Conservation (phyloP, 2,797 vertebrate genomes). For the Sciurus vulgaris region DNA sequence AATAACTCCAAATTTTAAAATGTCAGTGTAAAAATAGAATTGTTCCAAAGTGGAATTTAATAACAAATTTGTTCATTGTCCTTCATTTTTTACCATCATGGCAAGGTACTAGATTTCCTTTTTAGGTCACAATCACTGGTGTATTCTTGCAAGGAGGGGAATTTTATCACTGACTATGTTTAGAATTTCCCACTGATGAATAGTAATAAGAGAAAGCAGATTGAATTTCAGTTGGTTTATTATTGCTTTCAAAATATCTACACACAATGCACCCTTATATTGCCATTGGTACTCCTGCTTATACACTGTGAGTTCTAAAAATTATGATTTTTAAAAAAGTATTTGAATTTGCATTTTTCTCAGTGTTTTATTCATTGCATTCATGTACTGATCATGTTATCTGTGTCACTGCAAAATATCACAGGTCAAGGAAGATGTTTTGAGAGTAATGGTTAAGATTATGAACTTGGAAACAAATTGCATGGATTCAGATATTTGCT, state of each 20-base stretch:
- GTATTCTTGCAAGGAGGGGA: fast-evolving
- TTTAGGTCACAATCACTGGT: background rate
- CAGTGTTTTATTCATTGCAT: background rate
- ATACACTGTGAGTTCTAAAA: background rate
- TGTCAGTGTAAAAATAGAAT: background rate
- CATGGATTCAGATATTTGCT: background rate
- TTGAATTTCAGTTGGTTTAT: background rate
- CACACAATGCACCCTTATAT: background rate
- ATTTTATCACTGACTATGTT: background rate
- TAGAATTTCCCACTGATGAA: background rate
- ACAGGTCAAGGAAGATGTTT: background rate
- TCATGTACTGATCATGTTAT: background rate
- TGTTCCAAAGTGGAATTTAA: background rate
- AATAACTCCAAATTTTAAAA: background rate
- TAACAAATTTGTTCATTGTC: background rate
- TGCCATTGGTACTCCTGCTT: background rate
- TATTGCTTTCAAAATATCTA: background rate
- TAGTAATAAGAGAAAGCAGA: background rate
- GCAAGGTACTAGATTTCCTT: background rate
- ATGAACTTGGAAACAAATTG: background rate
- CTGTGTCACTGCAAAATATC: background rate
- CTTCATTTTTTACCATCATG: background rate
- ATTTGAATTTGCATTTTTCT: background rate
- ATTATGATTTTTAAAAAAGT: background rate
- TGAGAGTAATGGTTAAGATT: background rate